Evolutionary conservation across 1,140 invertebrate species (phyloP), one percentile per base, ranked within the genome.

Genomic region (Drosophila navojoa): DNA sequence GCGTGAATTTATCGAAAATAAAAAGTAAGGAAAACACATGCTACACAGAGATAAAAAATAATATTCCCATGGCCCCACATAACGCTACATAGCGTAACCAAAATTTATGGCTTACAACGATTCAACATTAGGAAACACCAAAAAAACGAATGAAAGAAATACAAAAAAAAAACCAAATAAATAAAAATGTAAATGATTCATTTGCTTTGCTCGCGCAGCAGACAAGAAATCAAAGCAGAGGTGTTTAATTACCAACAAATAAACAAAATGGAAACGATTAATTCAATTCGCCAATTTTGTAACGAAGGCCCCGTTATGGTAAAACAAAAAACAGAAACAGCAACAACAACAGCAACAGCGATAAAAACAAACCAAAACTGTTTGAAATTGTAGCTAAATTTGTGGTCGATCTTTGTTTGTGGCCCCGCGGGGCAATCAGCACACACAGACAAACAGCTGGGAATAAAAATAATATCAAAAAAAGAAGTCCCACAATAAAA

Each of bases 181-280:
- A 35, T n/a, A 52, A 71, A 75, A 73, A 76, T 89, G 76, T 89
- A 89, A 89, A 89, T 89, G 79, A 89, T 80, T 89, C 84, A 89
- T 82, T 89, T 82, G 78, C 44, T 82, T 45, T 69, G 76, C 75
- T 75, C 59, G 71, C 64, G 58, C 72, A 78, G 76, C 64, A 53
- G 79, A 89, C 79, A 77, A 76, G 73, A 89, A 89, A 89, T 89
- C 84, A 89, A 80, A 89, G 84, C 84, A 89, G 79, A 89, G 84
- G 84, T 89, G 84, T 89, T 89, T 89, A 89, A 89, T 89, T 89
- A 89, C 84, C 84, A 89, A 89, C 84, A 89, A 89, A 89, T 89
- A 89, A 89, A 89, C 84, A 89, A 89, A 89, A 89, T 89, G 79
- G 77, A 89, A 89, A 75, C 84, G 79, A 89, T 89, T 89, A 89